phyloP scores from a whole-genome alignment of 2,113 vertebrate genomes.

The Labeo catla region DNA sequence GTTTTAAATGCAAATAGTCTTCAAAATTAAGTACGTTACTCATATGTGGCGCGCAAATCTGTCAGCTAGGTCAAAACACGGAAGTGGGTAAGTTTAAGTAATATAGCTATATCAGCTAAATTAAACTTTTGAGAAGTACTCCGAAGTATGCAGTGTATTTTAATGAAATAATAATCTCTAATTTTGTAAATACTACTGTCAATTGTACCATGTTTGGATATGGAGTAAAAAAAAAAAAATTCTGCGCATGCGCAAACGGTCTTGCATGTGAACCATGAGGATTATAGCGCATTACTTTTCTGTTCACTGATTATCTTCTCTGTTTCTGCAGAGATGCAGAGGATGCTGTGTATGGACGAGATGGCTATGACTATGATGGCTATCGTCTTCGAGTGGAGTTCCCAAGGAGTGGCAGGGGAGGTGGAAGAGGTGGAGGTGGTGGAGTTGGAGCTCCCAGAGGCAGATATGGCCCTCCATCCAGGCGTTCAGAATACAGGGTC shows the following conservation, averaged over 20 bases:
- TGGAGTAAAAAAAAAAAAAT: neutral
- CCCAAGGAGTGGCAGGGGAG: constrained; percentile 75
- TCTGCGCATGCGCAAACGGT: neutral
- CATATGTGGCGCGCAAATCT: neutral
- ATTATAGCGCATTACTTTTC: neutral
- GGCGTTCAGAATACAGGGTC: constrained; percentile 90
- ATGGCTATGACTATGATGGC: constrained; percentile 83
- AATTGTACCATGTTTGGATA: neutral
- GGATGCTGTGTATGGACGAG: constrained; percentile 82
- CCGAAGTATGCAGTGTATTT: neutral
- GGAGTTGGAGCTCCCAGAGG: constrained; percentile 73
- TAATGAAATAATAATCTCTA: neutral
- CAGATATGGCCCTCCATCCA: constrained; percentile 82
- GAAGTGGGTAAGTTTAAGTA: neutral
- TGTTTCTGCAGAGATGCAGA: constrained; percentile 79
- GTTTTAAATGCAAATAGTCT: neutral
- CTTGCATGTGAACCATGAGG: neutral
- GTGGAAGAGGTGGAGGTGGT: constrained; percentile 70
- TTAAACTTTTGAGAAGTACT: neutral
- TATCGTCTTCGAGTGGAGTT: constrained; percentile 87
- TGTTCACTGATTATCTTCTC: neutral
- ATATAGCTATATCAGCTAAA: neutral
- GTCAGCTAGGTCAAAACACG: neutral
- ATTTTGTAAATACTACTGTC: neutral
- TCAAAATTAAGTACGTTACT: neutral